These are phyloP conservation scores for Aramus guarauna DNA, from an alignment of 2,113 vertebrate genomes.

Conservation along the genomic window DNA sequence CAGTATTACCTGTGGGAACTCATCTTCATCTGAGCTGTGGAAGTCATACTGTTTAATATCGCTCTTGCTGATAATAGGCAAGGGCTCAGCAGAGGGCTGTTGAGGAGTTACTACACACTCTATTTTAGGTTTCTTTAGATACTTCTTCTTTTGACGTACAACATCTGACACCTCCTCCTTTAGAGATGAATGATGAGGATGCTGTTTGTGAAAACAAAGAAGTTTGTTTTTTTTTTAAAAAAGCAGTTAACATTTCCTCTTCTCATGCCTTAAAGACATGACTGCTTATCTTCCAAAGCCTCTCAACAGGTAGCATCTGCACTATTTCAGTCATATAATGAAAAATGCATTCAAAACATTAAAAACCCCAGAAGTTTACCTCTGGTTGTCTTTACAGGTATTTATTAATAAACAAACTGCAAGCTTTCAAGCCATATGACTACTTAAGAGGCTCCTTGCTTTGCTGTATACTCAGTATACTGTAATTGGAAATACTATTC, in stretches of 20 bases:
- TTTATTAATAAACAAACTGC: neutral
- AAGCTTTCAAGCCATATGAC: neutral
- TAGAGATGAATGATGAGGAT: constrained; percentile 80
- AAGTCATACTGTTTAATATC: constrained; percentile 96
- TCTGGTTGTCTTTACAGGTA: neutral
- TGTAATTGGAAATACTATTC: neutral
- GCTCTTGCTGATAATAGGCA: constrained; percentile 82
- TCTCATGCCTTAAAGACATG: neutral
- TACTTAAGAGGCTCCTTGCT: neutral
- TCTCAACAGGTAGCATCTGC: neutral
- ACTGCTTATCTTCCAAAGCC: neutral
- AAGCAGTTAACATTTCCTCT: constrained; percentile 22
- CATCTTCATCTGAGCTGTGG: constrained; percentile 93
- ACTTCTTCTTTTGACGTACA: constrained; percentile 87
- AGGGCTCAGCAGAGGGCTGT: constrained; percentile 76
- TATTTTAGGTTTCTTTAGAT: constrained; percentile 82
- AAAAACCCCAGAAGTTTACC: neutral
- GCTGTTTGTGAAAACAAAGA: constrained; percentile 65
- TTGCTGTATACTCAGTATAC: neutral
- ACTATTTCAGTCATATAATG: neutral
- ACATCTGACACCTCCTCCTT: constrained; percentile 83
- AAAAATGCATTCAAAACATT: neutral
- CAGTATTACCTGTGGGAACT: constrained; percentile 83
- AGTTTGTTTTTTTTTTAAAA: neutral
- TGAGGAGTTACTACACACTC: constrained; percentile 76